These are phyloP conservation scores for Troides oblongomaculatus DNA, from an alignment of 2,888 invertebrate genomes.

Conservation along the genomic window DNA sequence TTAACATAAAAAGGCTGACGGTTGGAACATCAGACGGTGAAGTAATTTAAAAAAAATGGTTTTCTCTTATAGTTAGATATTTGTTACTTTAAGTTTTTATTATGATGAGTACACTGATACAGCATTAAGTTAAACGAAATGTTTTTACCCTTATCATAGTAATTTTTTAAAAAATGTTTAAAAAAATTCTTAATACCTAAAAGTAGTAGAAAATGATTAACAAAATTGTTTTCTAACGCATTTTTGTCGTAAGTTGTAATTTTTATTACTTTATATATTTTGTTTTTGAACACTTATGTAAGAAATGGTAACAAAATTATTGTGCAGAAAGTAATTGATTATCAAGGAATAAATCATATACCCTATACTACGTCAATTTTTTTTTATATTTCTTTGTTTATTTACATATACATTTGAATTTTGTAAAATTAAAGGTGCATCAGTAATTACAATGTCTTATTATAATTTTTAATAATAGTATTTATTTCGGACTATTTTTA, in stretches of 20 bases:
- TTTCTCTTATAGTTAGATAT: conserved; percentile 40
- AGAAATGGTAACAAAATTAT: conserved; percentile 31
- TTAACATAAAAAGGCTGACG: conserved; percentile 59
- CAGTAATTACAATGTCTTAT: too few relatives aligned
- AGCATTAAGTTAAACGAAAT: conserved; percentile 61
- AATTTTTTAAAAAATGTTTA: conserved; percentile 51
- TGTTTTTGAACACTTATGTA: not conserved
- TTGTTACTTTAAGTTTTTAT: conserved; percentile 57
- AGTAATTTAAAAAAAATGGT: conserved; percentile 38
- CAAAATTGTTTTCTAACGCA: conserved; percentile 44
- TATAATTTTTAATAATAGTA: too few relatives aligned
- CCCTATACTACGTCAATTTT: not conserved
- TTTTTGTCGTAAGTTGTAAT: conserved; percentile 33
- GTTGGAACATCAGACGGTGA: conserved; percentile 52
- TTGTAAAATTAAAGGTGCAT: too few relatives aligned
- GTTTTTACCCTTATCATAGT: conserved; percentile 61
- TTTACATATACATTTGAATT: too few relatives aligned
- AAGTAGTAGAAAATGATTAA: conserved; percentile 36
- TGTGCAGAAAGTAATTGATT: conserved; percentile 49
- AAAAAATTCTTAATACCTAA: conserved; percentile 37
- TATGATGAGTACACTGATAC: conserved; percentile 56
- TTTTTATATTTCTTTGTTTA: too few relatives aligned
- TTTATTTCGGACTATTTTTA: too few relatives aligned
- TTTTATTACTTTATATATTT: conserved; percentile 31
- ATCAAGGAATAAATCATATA: conserved; percentile 48